These are phyloP conservation scores for Phocides pigmalion DNA, from an alignment of 1,140 invertebrate species.

Conservation along the genomic window DNA sequence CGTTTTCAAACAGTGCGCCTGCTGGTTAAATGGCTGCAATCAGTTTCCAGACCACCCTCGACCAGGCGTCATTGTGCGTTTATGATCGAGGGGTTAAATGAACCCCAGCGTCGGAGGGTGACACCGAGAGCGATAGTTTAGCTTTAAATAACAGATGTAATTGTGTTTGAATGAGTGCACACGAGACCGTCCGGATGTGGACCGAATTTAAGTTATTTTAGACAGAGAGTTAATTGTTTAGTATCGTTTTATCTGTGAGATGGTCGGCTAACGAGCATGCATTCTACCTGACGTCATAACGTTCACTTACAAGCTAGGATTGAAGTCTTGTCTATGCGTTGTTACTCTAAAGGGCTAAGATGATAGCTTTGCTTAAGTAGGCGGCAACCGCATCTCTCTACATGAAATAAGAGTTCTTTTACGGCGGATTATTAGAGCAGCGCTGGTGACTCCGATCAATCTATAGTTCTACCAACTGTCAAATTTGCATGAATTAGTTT, in stretches of 20 bases:
- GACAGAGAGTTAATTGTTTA: neutral
- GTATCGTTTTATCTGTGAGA: neutral
- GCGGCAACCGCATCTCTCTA: too few relatives aligned
- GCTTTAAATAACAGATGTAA: slow-evolving; percentile 78
- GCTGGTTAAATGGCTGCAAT: slow-evolving; percentile 57
- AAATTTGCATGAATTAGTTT: too few relatives aligned
- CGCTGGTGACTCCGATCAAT: too few relatives aligned
- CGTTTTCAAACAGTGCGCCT: slow-evolving; percentile 43
- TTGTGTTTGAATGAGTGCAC: slow-evolving; percentile 70
- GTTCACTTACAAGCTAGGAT: too few relatives aligned
- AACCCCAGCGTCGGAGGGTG: slow-evolving; percentile 54
- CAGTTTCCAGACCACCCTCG: slow-evolving; percentile 51
- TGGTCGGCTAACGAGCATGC: too few relatives aligned
- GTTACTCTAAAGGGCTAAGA: too few relatives aligned
- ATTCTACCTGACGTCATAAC: too few relatives aligned
- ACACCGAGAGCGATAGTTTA: slow-evolving; percentile 57
- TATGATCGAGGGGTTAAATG: slow-evolving; percentile 64
- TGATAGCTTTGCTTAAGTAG: too few relatives aligned
- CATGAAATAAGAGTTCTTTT: too few relatives aligned
- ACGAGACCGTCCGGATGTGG: slow-evolving; percentile 29
- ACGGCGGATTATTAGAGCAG: too few relatives aligned
- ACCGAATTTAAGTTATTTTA: slow-evolving; percentile 44
- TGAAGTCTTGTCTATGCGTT: too few relatives aligned
- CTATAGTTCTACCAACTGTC: too few relatives aligned
- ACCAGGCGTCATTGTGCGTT: slow-evolving; percentile 57